Evolutionary conservation across 2,113 vertebrate species (phyloP).

Genomic region (Mastomys coucha): DNA sequence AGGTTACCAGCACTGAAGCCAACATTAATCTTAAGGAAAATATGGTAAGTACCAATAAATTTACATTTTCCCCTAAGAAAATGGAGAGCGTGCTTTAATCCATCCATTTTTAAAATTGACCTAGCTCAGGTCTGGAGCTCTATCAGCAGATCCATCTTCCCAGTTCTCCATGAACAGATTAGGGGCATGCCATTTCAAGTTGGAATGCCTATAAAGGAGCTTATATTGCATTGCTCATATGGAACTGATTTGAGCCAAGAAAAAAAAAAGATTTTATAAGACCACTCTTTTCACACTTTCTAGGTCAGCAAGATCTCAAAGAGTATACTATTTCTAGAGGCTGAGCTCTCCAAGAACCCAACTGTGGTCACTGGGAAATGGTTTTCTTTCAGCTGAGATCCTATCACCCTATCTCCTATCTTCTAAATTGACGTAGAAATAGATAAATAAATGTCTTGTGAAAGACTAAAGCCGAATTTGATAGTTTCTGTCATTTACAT

Average conservation of each 20-base stretch:
- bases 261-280: not conserved
- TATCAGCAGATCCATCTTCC: not conserved
- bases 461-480: not conserved
- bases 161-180: constrained; percentile 12
- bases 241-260: constrained; percentile 42
- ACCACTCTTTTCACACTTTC: constrained; percentile 27
- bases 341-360: not conserved
- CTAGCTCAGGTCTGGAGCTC: constrained; percentile 1
- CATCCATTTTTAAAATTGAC: constrained; percentile 32
- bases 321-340: not conserved
- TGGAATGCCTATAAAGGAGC: not conserved
- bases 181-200: not conserved
- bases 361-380: not conserved
- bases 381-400: not conserved
- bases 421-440: not conserved
- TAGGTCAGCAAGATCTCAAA: constrained; percentile 42
- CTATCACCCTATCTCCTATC: not conserved
- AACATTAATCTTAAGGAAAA: constrained; percentile 54
- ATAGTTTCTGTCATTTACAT: not conserved
- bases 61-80: not conserved
- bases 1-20: constrained; percentile 19
- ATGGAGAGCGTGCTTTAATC: constrained; percentile 39
- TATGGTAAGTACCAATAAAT: constrained; percentile 7
- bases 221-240: not conserved
- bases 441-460: not conserved